Evolutionary conservation across 1,140 invertebrate species (phyloP), one percentile per base, ranked within the genome.

Genomic region (Ditylenchus dipsaci): DNA sequence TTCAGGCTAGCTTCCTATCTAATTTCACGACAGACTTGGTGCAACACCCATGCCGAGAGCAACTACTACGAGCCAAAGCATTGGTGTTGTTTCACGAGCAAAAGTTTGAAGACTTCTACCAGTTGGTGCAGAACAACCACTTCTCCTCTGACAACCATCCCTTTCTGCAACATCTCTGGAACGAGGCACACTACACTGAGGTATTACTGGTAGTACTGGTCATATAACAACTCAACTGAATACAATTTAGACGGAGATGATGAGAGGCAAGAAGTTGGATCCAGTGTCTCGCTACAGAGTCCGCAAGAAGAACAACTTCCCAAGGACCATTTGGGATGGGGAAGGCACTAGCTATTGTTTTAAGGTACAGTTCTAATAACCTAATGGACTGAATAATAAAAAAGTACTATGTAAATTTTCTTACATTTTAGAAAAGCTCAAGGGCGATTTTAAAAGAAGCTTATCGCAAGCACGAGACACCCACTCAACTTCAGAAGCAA

Each of bases 281-380:
- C 91, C 93, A 58, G 90, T 94, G 79, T 88, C 88, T 57, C 97
- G 97, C 85, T 98, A 98, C 86, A 86, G 95, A 38, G 91, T 98
- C 17, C 86, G 95, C 29, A 89, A 93, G 83, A 97, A 97, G 87
- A 96, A 95, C 84, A 93, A 93, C 9, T 85, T 97, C 73, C 95
- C 95, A 8, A 85, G 91, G 74, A 97, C 94, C 33, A 98, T 98
- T 78, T 97, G 95, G 95, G 95, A 98, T 82, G 95, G 95, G 27
- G 95, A 98, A 84, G 93, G 97, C 84, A 97, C 93, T 5, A 92
- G 91, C 75, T 97, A 97, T 84, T 97, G 95, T 86, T 97, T 98
- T 85, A 96, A 77, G 57, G 79, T 81, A 38, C 21, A 33, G 65
- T 58, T 65, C 84, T 97, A 53, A n/a, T 0, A 42, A 8, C 15